Percentiles rank a stretch among this genome's conserved stretches.
Evolutionary conservation across 2,888 invertebrate species (phyloP).

Genomic region (Xanthorhoe spadicearia): DNA sequence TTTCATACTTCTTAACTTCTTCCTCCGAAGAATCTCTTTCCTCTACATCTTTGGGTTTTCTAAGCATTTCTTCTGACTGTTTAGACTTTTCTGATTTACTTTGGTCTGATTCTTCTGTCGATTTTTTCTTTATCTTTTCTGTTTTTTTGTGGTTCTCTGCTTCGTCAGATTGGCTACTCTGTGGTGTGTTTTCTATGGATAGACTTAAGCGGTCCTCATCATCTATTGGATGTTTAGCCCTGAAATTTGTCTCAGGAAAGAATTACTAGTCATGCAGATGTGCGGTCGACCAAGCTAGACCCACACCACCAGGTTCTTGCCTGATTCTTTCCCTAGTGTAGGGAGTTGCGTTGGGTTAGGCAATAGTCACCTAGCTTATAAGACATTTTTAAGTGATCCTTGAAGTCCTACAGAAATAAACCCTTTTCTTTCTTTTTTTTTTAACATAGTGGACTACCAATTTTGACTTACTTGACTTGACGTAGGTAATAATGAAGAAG

Average conservation of each 20-base stretch:
- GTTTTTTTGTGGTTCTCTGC: neutral
- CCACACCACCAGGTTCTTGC: no score
- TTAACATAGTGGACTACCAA: no score
- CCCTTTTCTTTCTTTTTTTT: no score
- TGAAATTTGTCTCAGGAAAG: constrained; percentile 30
- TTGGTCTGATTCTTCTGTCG: neutral
- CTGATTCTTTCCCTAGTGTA: no score
- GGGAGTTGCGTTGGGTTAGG: no score
- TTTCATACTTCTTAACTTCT: neutral
- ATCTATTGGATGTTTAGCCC: constrained; percentile 1
- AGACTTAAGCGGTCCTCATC: constrained; percentile 13
- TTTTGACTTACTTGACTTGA: no score
- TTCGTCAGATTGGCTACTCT: neutral
- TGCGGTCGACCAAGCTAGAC: no score
- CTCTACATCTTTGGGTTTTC: neutral
- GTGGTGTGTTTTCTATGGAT: constrained; percentile 16
- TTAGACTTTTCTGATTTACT: neutral
- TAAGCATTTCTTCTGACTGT: neutral
- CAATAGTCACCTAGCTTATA: no score
- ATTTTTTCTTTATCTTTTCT: neutral
- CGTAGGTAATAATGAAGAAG: no score
- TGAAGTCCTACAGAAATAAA: no score
- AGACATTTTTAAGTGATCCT: no score
- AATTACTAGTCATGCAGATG: constrained; percentile 25
- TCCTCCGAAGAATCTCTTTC: neutral